Base-by-base conservation (phyloP, 2,113 vertebrate species). In the Hydrochoerus hydrochaeris region DNA sequence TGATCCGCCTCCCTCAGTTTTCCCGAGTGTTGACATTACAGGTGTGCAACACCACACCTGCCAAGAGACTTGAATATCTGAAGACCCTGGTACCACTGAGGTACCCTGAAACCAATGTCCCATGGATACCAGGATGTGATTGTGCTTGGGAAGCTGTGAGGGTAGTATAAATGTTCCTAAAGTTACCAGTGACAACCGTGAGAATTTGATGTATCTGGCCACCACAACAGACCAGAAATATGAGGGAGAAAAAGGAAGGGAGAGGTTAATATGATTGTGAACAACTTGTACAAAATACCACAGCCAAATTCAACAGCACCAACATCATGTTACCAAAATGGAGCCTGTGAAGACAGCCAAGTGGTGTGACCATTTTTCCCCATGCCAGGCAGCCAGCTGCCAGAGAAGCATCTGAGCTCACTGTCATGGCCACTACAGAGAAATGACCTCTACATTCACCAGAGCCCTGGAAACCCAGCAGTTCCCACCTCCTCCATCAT, bases 321-420 rank as follows among this genome's bases (percentile, higher is more conserved):
- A 63, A 80, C 41, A 4, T n/a, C 35, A 54, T 87, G 65, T 84
- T 67, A 91, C 77, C 84, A 30, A 88, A 90, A 78, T 13, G 44
- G 73, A 96, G 46, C n/a, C 71, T 24, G 30, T 78, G 83, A 91
- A 95, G 87, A 95, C 4, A 62, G 93, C 96, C 85, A 83, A 81
- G 85, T 35, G 10, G 81, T 60, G 77, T 60, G 38, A 22, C 75
- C 49, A 0, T 22, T 7, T 58, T 65, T 82, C n/a, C 75, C 20
- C 0, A 7, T 16, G 88, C 85, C 95, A 88, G 28, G 82, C 75
- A 77, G 60, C n/a, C 65, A 17, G 60, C 77, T 83, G 69, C 96
- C 92, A 80, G 54, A 32, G 69, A 90, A 28, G 14, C 5, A 3
- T 57, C 63, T 52, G 26, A 4, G 30, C 80, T 93, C 75, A 91